Percentiles rank a stretch among this genome's conserved stretches.
These are phyloP conservation scores for Petrolisthes manimaculis DNA, from an alignment of 2,888 invertebrate genomes.

Conservation along the genomic window DNA sequence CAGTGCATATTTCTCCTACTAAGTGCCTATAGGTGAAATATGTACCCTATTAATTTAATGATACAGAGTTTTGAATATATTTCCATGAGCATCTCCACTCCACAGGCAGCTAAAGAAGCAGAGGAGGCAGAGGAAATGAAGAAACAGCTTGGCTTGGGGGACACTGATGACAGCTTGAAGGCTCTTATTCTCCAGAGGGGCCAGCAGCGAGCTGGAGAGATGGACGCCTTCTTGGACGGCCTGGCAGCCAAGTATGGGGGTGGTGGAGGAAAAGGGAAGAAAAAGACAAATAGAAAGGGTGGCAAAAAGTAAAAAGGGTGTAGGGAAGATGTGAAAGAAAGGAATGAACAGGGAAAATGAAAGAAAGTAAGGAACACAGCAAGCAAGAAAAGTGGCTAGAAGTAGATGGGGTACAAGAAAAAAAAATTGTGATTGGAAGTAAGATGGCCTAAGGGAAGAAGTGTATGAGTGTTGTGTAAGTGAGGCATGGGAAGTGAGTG, in stretches of 20 bases:
- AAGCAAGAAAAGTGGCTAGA: too few relatives aligned
- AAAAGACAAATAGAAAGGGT: slow-evolving; percentile 36
- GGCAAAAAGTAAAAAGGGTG: slow-evolving; percentile 22
- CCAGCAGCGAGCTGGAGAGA: slow-evolving; percentile 74
- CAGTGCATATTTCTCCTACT: too few relatives aligned
- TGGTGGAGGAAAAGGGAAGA: slow-evolving; percentile 46
- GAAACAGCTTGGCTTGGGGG: slow-evolving; percentile 60
- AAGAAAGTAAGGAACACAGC: neutral
- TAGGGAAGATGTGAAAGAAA: neutral
- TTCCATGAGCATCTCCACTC: neutral
- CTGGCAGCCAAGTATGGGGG: slow-evolving; percentile 80
- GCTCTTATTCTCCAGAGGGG: slow-evolving; percentile 53
- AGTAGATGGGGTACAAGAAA: too few relatives aligned
- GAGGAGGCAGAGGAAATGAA: slow-evolving; percentile 64
- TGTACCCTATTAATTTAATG: neutral
- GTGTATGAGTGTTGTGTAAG: neutral
- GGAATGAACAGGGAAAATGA: neutral
- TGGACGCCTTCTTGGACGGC: slow-evolving; percentile 79
- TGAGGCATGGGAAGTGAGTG: too few relatives aligned
- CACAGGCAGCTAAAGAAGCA: slow-evolving; percentile 60
- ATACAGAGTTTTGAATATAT: neutral
- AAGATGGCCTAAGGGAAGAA: too few relatives aligned
- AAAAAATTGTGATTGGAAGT: too few relatives aligned
- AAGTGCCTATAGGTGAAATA: too few relatives aligned
- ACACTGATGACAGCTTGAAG: slow-evolving; percentile 40